Base-by-base conservation (phyloP, 2,113 vertebrate species). In the Ceratotherium simum region DNA sequence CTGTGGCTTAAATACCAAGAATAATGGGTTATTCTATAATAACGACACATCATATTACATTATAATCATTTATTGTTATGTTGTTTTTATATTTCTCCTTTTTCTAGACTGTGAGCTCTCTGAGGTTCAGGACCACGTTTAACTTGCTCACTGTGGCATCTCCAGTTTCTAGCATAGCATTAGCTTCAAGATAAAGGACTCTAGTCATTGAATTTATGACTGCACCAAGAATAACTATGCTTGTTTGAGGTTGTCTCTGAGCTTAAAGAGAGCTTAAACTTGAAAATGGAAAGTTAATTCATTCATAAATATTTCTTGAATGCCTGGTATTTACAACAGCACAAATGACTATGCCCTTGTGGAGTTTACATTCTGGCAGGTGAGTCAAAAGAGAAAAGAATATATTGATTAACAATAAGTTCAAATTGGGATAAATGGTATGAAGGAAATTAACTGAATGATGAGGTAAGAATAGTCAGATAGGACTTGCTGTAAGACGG, bases 21-120 rank as follows among this genome's bases (percentile, higher is more conserved):
- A 67, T 64, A 76, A 69, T 48, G 36, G 23, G 10, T 65, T 90
- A 48, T 78, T 85, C 33, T 62, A 67, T 31, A 51, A 48, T 76
- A 36, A 81, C 4, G 54, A 51, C 39, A 54, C 20, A 65, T 13
- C 20, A 27, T 39, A n/a, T 75, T 81, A 83, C 12, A 51, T 67
- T 70, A 58, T 33, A 36, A 62, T 39, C 1, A 60, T 90, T n/a
- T 64, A 25, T 12, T 42, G 39, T 10, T 29, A 72, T 56, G 5
- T 58, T 58, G n/a, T 39, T 88, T 64, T 92, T 64, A 69, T 54
- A 80, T 81, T 78, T 79, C 42, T 36, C 70, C 69, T 95, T 92
- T 8, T 75, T 51, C 13, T 69, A 72, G n/a, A 78, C n/a, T n/a
- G 8, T 87, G 51, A 51, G 25, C n/a, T 67, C 29, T 85, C 36